Conservation (phyloP, 2,113 vertebrate species). For the Eleginops maclovinus region DNA sequence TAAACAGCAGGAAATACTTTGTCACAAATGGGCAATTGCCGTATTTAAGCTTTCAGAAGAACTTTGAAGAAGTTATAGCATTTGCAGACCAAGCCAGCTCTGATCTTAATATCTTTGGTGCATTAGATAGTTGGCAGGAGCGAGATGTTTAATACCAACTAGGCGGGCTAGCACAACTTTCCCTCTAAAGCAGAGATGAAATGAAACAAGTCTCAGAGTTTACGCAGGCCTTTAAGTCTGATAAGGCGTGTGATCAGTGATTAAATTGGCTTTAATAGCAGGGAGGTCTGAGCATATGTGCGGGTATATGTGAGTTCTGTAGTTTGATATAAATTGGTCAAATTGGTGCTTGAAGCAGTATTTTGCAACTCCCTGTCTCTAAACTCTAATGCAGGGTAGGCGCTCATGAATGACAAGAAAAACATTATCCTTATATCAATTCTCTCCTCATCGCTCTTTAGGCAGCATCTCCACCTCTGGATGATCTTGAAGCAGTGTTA, state of each 20-base stretch:
- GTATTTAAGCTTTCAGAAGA: conserved; percentile 29
- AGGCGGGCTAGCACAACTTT: conserved; percentile 43
- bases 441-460: not conserved
- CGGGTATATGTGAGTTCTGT: conserved; percentile 31
- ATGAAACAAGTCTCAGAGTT: conserved; percentile 64
- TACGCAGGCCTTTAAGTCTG: conserved; percentile 51
- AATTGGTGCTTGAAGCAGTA: conserved; percentile 60
- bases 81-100: conserved; percentile 36
- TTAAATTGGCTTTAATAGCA: conserved; percentile 69
- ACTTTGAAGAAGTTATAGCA: conserved; percentile 8
- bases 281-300: conserved; percentile 41
- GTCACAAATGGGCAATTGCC: conserved; percentile 13
- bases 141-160: conserved; percentile 54
- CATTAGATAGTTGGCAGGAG: conserved; percentile 52
- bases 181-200: conserved; percentile 57
- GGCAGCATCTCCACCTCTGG: conserved; percentile 2
- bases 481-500: conserved; percentile 6
- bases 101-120: conserved; percentile 54
- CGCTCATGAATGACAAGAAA: conserved; percentile 21
- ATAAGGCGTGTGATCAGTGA: conserved; percentile 65
- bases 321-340: conserved; percentile 73
- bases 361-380: not conserved
- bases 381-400: conserved; percentile 3
- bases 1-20: conserved; percentile 41
- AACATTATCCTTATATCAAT: not conserved